Evolutionary conservation across 2,113 vertebrate genomes (phyloP).

Genomic region (Lates calcarifer): DNA sequence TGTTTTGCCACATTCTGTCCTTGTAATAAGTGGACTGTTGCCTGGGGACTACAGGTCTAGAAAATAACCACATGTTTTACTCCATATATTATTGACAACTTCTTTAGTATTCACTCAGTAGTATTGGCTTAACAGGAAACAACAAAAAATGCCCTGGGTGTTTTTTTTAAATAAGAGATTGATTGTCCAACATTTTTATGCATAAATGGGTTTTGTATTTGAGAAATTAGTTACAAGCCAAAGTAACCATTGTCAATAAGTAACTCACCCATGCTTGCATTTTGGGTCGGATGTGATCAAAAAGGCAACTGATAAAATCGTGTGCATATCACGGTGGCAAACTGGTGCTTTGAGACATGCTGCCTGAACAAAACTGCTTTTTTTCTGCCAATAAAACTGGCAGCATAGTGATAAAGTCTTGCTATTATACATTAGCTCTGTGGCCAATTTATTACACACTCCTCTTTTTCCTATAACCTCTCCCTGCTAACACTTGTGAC

Average conservation of each 20-base stretch:
- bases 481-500: background rate
- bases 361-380: background rate
- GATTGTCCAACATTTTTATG: background rate
- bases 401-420: background rate
- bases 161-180: background rate
- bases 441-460: background rate
- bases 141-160: background rate
- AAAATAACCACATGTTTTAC: constrained; percentile 4
- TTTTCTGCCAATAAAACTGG: background rate
- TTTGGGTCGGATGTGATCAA: background rate
- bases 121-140: background rate
- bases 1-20: background rate
- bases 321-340: background rate
- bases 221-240: background rate
- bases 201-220: background rate
- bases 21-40: background rate
- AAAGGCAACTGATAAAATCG: background rate
- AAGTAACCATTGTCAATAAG: background rate
- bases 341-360: background rate
- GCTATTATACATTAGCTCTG: background rate
- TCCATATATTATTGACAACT: background rate
- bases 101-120: background rate
- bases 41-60: background rate
- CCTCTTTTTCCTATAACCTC: background rate
- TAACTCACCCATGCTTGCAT: background rate